Percentiles rank a stretch among this genome's conserved stretches.
Conservation (phyloP, 2,113 vertebrate genomes). For the Planiliza haematocheilus region DNA sequence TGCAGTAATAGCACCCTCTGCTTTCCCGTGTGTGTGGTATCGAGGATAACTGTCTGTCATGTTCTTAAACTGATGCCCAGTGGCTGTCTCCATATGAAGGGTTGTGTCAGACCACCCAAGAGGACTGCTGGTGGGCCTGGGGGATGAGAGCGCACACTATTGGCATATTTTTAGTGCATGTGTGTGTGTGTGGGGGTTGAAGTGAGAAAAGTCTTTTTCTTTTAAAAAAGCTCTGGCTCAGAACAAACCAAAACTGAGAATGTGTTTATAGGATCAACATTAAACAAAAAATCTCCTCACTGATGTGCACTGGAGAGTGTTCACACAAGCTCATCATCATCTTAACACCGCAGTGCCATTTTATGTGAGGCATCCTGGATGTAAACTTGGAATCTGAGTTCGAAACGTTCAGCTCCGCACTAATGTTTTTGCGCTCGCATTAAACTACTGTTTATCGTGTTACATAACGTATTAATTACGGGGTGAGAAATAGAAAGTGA, state of each 20-base stretch:
- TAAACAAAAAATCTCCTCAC: conserved; percentile 32
- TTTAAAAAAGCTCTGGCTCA: conserved; percentile 47
- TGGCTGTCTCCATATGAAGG: conserved; percentile 78
- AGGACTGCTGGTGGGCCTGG: conserved; percentile 78
- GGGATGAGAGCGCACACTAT: conserved; percentile 71
- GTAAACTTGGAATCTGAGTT: not conserved
- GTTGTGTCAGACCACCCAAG: conserved; percentile 79
- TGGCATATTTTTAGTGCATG: conserved; percentile 62
- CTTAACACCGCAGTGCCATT: not conserved
- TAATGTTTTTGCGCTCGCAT: not conserved
- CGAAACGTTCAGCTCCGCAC: conserved; percentile 2
- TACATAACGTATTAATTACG: conserved; percentile 23
- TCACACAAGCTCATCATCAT: conserved; percentile 2
- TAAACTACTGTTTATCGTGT: not conserved
- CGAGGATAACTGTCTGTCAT: conserved; percentile 72
- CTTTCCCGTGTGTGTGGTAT: conserved; percentile 66
- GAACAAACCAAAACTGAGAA: conserved; percentile 57
- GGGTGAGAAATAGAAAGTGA: conserved; percentile 28
- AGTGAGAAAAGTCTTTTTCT: conserved; percentile 40
- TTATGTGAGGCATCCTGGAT: not conserved
- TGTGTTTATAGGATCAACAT: conserved; percentile 46
- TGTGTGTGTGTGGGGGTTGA: conserved; percentile 33
- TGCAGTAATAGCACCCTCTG: conserved; percentile 28
- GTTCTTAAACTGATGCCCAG: conserved; percentile 72
- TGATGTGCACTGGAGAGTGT: conserved; percentile 6